These are phyloP conservation scores for Cephus cinctus DNA, from an alignment of 1,140 invertebrate species.

Conservation along the genomic window DNA sequence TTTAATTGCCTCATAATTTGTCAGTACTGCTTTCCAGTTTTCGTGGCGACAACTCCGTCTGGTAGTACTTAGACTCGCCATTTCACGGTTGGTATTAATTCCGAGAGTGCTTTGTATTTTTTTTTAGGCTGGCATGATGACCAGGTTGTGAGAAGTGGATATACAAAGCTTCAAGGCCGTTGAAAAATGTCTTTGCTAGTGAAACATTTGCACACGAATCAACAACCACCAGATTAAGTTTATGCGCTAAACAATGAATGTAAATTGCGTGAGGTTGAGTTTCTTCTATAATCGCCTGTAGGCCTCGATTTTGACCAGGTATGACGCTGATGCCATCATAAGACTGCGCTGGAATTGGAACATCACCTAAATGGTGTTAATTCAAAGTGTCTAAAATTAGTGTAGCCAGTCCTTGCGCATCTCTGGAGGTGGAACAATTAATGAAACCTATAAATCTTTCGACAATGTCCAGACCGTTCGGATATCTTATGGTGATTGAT, in stretches of 20 bases:
- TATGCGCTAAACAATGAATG: conserved; percentile 10
- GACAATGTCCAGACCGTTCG: too few relatives aligned
- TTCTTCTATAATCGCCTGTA: conserved; percentile 10
- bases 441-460: too few relatives aligned
- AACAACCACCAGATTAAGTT: conserved; percentile 8
- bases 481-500: too few relatives aligned
- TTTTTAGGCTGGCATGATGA: conserved; percentile 2
- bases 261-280: conserved; percentile 7
- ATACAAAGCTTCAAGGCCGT: conserved; percentile 12
- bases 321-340: too few relatives aligned
- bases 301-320: conserved; percentile 4
- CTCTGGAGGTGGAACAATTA: too few relatives aligned
- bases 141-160: conserved; percentile 12
- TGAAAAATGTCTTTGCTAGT: conserved; percentile 4
- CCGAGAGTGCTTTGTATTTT: too few relatives aligned
- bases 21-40: conserved; percentile 9
- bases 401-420: too few relatives aligned
- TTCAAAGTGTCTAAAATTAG: too few relatives aligned
- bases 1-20: conserved; percentile 17
- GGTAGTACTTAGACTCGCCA: conserved; percentile 6
- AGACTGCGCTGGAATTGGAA: too few relatives aligned
- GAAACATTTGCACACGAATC: conserved; percentile 13
- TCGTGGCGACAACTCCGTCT: conserved; percentile 8
- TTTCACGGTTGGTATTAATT: neutral
- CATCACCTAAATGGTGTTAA: too few relatives aligned